Conservation (phyloP, 37 sponge, comb jelly and placozoan species). For the Bolinopsis microptera region DNA sequence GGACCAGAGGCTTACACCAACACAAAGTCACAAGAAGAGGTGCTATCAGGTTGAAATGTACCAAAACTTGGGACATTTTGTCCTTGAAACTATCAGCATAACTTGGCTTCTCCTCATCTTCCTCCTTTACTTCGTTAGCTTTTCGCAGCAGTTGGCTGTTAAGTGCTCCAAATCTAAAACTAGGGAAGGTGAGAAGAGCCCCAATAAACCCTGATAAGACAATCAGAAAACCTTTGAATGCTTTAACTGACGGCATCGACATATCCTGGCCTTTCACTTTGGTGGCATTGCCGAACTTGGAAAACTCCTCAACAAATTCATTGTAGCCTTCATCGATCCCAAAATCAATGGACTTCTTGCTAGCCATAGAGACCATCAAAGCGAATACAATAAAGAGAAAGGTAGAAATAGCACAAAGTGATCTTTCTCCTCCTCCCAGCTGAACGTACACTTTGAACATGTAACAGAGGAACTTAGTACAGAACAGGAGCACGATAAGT, state of each 20-base stretch:
- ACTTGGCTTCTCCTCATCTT: neutral
- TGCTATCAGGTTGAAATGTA: conserved; percentile 43
- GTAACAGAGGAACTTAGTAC: conserved; percentile 38
- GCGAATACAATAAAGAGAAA: conserved; percentile 40
- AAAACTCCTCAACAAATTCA: conserved; percentile 12
- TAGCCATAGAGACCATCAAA: conserved; percentile 8
- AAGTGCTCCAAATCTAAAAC: conserved; percentile 53
- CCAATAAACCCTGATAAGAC: conserved; percentile 10
- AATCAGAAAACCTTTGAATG: conserved; percentile 42
- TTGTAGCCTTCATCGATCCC: conserved; percentile 40
- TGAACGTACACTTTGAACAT: conserved; percentile 42
- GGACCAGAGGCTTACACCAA: conserved; percentile 53
- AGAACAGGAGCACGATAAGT: conserved; percentile 15
- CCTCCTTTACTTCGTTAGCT: neutral
- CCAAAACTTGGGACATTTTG: neutral
- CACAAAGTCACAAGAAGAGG: conserved; percentile 18
- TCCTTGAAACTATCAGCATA: neutral
- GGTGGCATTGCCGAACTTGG: neutral
- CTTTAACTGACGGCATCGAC: conserved; percentile 4
- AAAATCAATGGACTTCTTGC: conserved; percentile 35
- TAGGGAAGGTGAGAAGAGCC: conserved; percentile 16
- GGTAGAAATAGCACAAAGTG: neutral
- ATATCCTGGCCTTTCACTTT: neutral
- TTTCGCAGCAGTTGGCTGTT: neutral
- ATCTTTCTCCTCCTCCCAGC: conserved; percentile 35